Conservation (phyloP, 92 coral and sea anemone genomes). For the Parazoanthus darwini region DNA sequence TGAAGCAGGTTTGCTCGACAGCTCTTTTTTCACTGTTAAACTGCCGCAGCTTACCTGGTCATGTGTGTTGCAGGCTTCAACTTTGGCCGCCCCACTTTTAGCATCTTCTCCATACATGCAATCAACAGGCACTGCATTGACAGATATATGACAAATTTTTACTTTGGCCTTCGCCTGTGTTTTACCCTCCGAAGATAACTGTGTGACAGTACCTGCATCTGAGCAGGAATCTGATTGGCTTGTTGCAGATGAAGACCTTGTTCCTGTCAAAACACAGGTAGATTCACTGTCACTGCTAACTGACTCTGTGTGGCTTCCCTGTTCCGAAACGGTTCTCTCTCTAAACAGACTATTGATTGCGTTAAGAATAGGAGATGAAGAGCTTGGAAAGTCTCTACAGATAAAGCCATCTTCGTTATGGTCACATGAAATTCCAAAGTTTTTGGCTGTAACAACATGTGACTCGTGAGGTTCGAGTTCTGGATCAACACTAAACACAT, state of each 20-base stretch:
- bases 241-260: slow-evolving; percentile 9
- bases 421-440: slow-evolving; percentile 71
- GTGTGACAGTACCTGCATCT: background rate
- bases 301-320: background rate
- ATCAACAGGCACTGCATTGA: slow-evolving; percentile 23
- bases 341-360: slow-evolving; percentile 69
- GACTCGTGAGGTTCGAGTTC: slow-evolving; percentile 66
- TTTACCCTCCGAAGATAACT: slow-evolving; percentile 12
- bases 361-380: slow-evolving; percentile 73
- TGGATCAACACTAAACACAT: slow-evolving; percentile 88
- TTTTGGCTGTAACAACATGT: slow-evolving; percentile 66
- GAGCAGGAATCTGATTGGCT: slow-evolving; percentile 36
- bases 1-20: background rate
- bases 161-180: slow-evolving; percentile 10
- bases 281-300: slow-evolving; percentile 26
- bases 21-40: background rate
- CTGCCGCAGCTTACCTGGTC: background rate
- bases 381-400: slow-evolving; percentile 83
- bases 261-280: background rate
- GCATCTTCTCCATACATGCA: background rate
- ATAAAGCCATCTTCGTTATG: slow-evolving; percentile 44
- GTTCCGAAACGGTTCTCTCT: slow-evolving; percentile 57
- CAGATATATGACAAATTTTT: slow-evolving; percentile 32
- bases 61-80: background rate
- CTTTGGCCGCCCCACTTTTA: background rate